These are phyloP conservation scores for Erynnis tages DNA, from an alignment of 2,888 invertebrate genomes.

Conservation along the genomic window DNA sequence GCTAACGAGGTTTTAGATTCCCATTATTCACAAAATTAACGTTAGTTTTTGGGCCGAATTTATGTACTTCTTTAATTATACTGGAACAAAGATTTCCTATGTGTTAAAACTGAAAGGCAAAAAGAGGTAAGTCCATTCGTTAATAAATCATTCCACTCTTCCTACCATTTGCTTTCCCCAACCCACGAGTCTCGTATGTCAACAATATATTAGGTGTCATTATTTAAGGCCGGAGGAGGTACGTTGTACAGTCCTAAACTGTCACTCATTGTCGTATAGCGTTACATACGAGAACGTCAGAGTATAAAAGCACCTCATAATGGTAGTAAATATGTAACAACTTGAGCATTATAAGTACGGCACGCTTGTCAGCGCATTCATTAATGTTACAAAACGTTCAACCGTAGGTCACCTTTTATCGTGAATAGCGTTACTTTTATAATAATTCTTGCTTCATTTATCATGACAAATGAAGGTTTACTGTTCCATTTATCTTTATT, in stretches of 20 bases:
- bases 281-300: constrained; percentile 18
- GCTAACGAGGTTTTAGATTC: no score
- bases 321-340: constrained; percentile 18
- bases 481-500: neutral
- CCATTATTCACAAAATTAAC: no score
- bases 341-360: constrained; percentile 8
- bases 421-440: constrained; percentile 5
- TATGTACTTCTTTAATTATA: no score
- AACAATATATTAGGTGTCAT: constrained; percentile 65
- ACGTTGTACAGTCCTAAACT: constrained; percentile 32
- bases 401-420: constrained; percentile 5
- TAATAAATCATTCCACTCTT: constrained; percentile 62
- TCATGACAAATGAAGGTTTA: neutral
- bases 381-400: constrained; percentile 10
- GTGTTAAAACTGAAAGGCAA: constrained; percentile 38
- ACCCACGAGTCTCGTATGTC: constrained; percentile 46
- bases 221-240: constrained; percentile 46
- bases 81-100: neutral
- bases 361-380: constrained; percentile 12
- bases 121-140: constrained; percentile 56
- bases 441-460: neutral
- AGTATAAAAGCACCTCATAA: constrained; percentile 29
- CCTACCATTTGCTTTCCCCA: constrained; percentile 35
- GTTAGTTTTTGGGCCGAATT: no score
- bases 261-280: constrained; percentile 32